These are phyloP conservation scores for Drosophila buzzatii DNA, from an alignment of 2,888 invertebrate species.

Conservation along the genomic window DNA sequence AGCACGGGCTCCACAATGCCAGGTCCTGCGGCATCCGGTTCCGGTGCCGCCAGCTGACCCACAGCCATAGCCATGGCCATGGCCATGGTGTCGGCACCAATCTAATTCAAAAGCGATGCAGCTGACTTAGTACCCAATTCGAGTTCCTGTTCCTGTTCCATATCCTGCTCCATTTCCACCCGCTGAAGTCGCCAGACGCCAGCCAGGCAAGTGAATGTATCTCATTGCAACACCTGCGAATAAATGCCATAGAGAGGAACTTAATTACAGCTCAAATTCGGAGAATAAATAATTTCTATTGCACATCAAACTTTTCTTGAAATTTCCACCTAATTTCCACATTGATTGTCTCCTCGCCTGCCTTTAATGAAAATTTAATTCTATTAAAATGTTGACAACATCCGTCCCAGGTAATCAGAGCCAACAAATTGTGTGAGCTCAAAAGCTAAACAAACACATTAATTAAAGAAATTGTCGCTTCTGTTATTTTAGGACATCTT, in stretches of 20 bases:
- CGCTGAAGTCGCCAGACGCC: slow-evolving; percentile 42
- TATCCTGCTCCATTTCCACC: slow-evolving; percentile 29
- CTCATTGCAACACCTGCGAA: slow-evolving; percentile 54
- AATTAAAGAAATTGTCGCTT: slow-evolving; percentile 63
- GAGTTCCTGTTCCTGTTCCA: slow-evolving; percentile 36
- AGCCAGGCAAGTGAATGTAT: slow-evolving; percentile 49
- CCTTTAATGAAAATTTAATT: slow-evolving; percentile 42
- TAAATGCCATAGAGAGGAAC: not conserved
- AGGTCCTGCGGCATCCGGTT: slow-evolving; percentile 70
- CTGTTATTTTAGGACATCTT: slow-evolving; percentile 21
- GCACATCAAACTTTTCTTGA: not conserved
- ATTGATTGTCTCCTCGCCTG: slow-evolving; percentile 5
- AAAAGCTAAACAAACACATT: slow-evolving; percentile 77
- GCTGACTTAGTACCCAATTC: slow-evolving; percentile 44
- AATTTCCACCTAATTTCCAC: slow-evolving; percentile 2
- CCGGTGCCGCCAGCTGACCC: slow-evolving; percentile 64
- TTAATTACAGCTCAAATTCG: not conserved
- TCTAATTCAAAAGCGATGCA: slow-evolving; percentile 53
- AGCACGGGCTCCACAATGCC: slow-evolving; percentile 57
- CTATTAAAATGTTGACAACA: slow-evolving; percentile 61
- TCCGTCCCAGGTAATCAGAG: slow-evolving; percentile 46
- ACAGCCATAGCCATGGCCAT: slow-evolving; percentile 64
- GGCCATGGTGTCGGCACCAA: slow-evolving; percentile 45
- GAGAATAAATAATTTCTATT: not conserved
- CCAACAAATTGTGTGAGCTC: slow-evolving; percentile 54